Evolutionary conservation across 1,140 invertebrate genomes (phyloP).

Genomic region (Meloidogyne hapla): DNA sequence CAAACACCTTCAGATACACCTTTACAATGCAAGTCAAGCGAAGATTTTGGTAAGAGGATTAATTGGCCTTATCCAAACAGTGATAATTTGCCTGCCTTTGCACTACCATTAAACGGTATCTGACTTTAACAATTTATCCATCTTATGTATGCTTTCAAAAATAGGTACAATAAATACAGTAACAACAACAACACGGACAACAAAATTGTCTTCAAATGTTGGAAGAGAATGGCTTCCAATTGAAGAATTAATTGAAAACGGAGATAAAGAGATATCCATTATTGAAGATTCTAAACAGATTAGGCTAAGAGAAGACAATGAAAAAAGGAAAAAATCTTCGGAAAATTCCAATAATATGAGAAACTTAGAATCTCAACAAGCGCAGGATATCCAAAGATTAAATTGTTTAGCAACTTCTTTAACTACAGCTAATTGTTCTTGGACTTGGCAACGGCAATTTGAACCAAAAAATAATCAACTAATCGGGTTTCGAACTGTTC

Average conservation of each 20-base stretch:
- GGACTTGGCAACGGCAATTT: constrained; percentile 13
- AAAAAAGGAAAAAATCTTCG: neutral
- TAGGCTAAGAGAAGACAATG: neutral
- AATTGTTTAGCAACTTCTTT: constrained; percentile 15
- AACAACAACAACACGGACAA: neutral
- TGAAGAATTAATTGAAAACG: neutral
- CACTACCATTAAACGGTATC: neutral
- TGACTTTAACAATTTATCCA: too few species aligned
- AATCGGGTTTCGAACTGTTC: constrained; percentile 22
- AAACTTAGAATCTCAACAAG: neutral
- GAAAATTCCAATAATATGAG: neutral
- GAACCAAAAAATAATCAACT: neutral
- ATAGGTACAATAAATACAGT: neutral
- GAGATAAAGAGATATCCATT: neutral
- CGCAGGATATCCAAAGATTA: neutral
- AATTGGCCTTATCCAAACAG: neutral
- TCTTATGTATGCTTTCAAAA: neutral
- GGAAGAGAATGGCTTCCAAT: constrained; percentile 29
- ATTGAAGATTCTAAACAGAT: neutral
- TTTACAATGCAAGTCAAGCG: constrained; percentile 14
- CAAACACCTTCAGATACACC: constrained; percentile 39
- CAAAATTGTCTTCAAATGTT: constrained; percentile 10
- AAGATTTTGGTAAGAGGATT: neutral
- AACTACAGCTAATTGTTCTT: constrained; percentile 21
- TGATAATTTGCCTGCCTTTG: neutral